These are phyloP conservation scores for Esox lucius DNA, from an alignment of 2,797 vertebrate genomes.

Conservation along the genomic window DNA sequence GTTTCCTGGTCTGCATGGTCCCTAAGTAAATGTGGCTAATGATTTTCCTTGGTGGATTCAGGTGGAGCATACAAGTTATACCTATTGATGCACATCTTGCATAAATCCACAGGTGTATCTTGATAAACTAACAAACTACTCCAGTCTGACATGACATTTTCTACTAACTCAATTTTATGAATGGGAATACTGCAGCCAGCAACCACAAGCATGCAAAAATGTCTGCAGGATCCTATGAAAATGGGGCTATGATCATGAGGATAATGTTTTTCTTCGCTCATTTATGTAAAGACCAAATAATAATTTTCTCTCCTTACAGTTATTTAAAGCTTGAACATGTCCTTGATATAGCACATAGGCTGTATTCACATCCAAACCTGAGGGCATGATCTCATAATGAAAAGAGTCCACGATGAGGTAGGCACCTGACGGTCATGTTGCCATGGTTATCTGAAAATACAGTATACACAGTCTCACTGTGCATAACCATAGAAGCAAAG, in stretches of 20 bases:
- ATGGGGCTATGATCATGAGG: not conserved
- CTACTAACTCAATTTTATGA: not conserved
- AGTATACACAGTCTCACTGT: not conserved
- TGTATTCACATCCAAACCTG: not conserved
- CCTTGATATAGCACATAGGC: not conserved
- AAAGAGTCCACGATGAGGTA: not conserved
- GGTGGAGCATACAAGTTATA: no score
- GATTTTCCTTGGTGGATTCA: no score
- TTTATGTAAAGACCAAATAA: not conserved
- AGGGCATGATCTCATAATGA: not conserved
- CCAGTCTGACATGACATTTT: not conserved
- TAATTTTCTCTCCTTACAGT: not conserved
- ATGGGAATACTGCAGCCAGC: not conserved
- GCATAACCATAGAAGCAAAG: not conserved
- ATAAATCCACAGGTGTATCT: not conserved
- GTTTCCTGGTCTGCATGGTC: no score
- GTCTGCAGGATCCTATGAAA: not conserved
- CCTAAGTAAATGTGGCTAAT: no score
- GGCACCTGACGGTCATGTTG: not conserved
- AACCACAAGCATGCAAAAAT: not conserved
- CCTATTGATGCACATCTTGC: not conserved
- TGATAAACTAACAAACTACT: not conserved
- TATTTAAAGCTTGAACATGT: not conserved
- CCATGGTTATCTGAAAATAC: not conserved
- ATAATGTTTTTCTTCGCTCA: not conserved